phyloP scores from a whole-genome alignment of 2,888 invertebrate species.

The Cephus pulcher region DNA sequence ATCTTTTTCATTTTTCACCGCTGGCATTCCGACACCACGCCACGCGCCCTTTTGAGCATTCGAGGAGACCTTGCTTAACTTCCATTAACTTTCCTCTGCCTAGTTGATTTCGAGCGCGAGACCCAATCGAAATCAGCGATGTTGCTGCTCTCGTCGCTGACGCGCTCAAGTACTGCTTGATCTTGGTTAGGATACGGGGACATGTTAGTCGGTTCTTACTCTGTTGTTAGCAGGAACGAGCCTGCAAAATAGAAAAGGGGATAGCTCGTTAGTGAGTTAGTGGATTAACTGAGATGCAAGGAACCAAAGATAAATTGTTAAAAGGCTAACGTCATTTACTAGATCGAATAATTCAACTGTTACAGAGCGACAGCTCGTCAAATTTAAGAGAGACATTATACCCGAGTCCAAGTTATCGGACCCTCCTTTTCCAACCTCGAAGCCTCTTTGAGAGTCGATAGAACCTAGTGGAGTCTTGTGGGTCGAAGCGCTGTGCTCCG shows the following conservation, averaged over 20 bases:
- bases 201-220: constrained; percentile 18
- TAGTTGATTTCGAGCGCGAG: neutral
- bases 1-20: constrained; percentile 59
- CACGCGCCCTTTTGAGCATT: neutral
- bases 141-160: neutral
- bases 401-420: too few species aligned
- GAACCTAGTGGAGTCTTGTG: too few species aligned
- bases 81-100: neutral
- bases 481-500: too few species aligned
- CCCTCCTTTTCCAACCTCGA: too few species aligned
- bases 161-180: neutral
- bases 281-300: neutral
- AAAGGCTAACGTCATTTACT: too few species aligned
- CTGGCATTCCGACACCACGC: constrained; percentile 39
- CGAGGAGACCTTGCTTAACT: neutral
- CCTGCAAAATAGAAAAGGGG: constrained; percentile 32
- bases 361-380: too few species aligned
- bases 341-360: too few species aligned
- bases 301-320: neutral
- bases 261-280: constrained; percentile 27
- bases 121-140: neutral
- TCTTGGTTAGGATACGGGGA: neutral
- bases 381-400: too few species aligned
- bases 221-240: constrained; percentile 14
- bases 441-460: too few species aligned